Evolutionary conservation across 2,113 vertebrate species (phyloP).

Genomic region (Prolemur simus): DNA sequence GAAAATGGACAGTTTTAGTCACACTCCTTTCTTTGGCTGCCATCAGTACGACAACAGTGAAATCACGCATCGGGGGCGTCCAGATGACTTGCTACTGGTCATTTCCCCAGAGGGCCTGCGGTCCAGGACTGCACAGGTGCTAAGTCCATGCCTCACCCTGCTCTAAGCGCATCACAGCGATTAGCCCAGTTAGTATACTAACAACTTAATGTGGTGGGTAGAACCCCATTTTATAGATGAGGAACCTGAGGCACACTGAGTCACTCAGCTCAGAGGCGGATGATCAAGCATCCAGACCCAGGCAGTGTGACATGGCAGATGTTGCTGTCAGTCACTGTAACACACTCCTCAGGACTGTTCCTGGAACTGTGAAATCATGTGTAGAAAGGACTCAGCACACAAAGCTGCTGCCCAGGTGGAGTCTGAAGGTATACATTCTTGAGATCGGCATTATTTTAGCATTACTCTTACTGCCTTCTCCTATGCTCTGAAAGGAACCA

Average conservation of each 20-base stretch:
- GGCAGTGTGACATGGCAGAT: neutral
- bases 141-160: neutral
- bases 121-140: neutral
- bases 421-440: neutral
- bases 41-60: conserved; percentile 24
- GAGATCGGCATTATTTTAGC: neutral
- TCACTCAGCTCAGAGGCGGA: neutral
- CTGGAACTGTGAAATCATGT: neutral
- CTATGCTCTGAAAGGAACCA: neutral
- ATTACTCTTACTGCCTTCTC: neutral
- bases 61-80: neutral
- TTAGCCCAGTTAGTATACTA: neutral
- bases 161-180: neutral
- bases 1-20: conserved; percentile 61
- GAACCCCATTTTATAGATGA: neutral
- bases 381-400: neutral
- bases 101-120: neutral
- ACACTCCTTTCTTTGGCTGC: conserved; percentile 39
- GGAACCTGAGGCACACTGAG: neutral
- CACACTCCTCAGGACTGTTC: neutral
- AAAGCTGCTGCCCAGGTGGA: neutral
- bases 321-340: neutral
- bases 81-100: neutral
- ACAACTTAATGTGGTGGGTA: neutral
- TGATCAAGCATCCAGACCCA: neutral